Base-by-base conservation (phyloP, 2,113 vertebrate species). In the Prunella fulvescens region DNA sequence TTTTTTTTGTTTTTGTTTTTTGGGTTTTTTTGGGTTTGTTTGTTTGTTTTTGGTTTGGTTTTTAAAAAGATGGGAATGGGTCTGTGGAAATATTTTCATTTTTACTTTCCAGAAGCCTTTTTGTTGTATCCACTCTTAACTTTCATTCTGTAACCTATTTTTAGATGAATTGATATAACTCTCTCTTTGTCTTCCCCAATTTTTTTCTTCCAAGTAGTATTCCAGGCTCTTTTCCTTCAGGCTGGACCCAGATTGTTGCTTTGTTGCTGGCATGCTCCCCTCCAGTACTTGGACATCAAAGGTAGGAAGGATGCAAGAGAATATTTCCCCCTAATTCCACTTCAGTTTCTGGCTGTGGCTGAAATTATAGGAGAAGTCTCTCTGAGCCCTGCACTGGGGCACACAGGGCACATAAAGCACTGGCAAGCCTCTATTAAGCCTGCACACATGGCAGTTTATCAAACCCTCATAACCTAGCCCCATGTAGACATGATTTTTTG, bases 1-100 rank as follows among this genome's bases (percentile, higher is more conserved):
- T 12, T 19, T 29, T 16, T 42, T 42, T 42, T 42, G 42, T 17
- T 42, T 42, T 42, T 42, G 42, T 6, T 42, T 42, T 42, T 42
- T 12, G 31, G 4, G 3, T 2, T 39, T 69, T 42, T 57, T 44
- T 26, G 1, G 44, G 12, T 23, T 48, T 48, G 37, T 33, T n/a
- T 35, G 6, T 10, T 2, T 35, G 33, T 48, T 4, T 0, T 0
- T 9, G 37, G 7, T 35, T 58, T 58, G 37, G 7, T n/a, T 57
- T 57, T 23, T 29, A 7, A 1, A 9, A 83, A 53, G 17, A 60
- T 24, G 26, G 5, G 20, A 84, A 61, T 37, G 5, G 1, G 3
- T 39, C 12, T 25, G 22, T 79, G 47, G 44, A 88, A 81, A 62
- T 62, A 2, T n/a, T 88, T 70, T 54, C 10, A 13, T 19, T 57